These are phyloP conservation scores for Rhynchonycteris naso DNA, from an alignment of 2,797 vertebrate genomes.

Conservation along the genomic window DNA sequence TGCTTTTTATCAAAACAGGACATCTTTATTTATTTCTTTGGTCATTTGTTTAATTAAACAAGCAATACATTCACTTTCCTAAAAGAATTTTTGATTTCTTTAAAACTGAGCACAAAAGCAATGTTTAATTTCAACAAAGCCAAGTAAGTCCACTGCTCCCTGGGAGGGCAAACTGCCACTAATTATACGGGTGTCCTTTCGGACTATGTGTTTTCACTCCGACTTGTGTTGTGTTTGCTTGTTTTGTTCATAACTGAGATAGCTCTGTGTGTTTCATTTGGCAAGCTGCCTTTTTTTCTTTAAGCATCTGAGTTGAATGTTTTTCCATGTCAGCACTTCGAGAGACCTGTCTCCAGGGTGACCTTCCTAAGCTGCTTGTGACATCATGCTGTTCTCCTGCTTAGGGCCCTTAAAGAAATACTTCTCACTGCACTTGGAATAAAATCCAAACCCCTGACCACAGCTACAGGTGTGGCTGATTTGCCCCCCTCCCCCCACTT, in stretches of 20 bases:
- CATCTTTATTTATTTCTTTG: not conserved
- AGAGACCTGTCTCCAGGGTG: not conserved
- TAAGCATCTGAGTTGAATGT: slow-evolving; percentile 6
- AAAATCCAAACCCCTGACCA: not conserved
- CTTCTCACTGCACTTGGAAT: not conserved
- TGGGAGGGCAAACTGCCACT: not conserved
- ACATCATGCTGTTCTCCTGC: not conserved
- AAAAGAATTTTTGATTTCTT: not conserved
- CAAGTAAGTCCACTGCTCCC: not conserved
- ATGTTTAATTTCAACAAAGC: not conserved
- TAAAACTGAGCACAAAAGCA: not conserved
- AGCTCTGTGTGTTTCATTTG: not conserved
- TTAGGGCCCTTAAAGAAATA: not conserved
- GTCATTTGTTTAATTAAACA: not conserved
- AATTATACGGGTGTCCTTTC: not conserved
- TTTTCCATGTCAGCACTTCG: slow-evolving; percentile 9
- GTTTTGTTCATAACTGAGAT: not conserved
- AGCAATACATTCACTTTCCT: not conserved
- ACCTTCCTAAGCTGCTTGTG: not conserved
- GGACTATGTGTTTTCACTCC: not conserved
- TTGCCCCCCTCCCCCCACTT: not conserved
- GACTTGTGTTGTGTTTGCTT: not conserved
- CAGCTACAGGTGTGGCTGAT: not conserved
- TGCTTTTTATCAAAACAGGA: not conserved
- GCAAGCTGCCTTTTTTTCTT: not conserved